phyloP scores from a whole-genome alignment of 2,888 invertebrate genomes.

The Abrostola triplasia region DNA sequence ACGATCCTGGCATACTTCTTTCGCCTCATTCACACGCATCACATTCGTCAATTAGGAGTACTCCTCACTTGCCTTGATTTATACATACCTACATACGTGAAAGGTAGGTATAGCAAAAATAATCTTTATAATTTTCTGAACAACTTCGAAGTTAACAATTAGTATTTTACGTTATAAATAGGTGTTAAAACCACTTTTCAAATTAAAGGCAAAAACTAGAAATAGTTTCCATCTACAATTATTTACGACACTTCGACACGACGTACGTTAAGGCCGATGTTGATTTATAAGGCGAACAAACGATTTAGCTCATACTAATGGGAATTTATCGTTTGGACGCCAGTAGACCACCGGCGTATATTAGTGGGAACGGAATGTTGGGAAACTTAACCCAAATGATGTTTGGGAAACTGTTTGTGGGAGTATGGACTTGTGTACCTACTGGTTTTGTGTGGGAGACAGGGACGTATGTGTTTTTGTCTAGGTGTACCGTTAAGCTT shows the following conservation, averaged over 20 bases:
- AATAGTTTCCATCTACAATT: not conserved
- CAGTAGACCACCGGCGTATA: constrained; percentile 21
- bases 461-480: too few relatives aligned
- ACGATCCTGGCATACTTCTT: too few relatives aligned
- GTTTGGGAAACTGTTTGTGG: constrained; percentile 17
- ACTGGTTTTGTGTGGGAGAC: not conserved
- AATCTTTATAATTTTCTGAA: not conserved
- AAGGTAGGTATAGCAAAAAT: too few relatives aligned
- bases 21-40: too few relatives aligned
- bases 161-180: too few relatives aligned
- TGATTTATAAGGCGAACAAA: constrained; percentile 45
- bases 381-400: constrained; percentile 30
- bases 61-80: too few relatives aligned
- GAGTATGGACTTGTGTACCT: constrained; percentile 1
- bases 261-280: constrained; percentile 4
- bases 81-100: too few relatives aligned
- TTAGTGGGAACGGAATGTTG: constrained; percentile 33
- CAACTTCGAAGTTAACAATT: not conserved
- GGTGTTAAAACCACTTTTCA: not conserved
- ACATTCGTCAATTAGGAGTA: too few relatives aligned
- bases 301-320: constrained; percentile 25
- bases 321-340: constrained; percentile 46
- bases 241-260: not conserved
- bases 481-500: too few relatives aligned
- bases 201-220: not conserved